These are phyloP conservation scores for Entelurus aequoreus DNA, from an alignment of 2,113 vertebrate genomes.

Conservation along the genomic window DNA sequence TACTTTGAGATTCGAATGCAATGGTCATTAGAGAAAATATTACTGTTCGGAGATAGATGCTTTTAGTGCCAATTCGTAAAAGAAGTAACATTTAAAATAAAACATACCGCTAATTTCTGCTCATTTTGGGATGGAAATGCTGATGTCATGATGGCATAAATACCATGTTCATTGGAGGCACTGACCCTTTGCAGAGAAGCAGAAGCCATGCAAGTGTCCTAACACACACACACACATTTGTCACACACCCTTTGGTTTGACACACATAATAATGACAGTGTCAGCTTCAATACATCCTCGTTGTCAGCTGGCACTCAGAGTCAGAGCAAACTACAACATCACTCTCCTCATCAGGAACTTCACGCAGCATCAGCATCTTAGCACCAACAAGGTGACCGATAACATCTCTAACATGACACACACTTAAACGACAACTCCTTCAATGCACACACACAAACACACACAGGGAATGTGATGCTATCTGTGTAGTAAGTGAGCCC, in stretches of 20 bases:
- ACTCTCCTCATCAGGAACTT: slow-evolving; percentile 11
- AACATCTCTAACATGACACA: slow-evolving; percentile 17
- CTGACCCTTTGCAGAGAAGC: slow-evolving; percentile 27
- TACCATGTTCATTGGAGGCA: slow-evolving; percentile 34
- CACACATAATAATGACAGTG: slow-evolving; percentile 46
- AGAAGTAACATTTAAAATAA: no score
- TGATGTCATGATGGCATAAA: background rate
- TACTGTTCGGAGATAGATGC: no score
- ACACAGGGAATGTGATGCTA: slow-evolving; percentile 2
- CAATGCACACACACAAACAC: slow-evolving; percentile 10
- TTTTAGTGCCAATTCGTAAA: no score
- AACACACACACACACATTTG: slow-evolving; percentile 12
- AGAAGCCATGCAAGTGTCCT: slow-evolving; percentile 30
- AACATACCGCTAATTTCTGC: no score
- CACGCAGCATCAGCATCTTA: slow-evolving; percentile 14
- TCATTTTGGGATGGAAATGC: background rate
- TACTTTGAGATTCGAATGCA: no score
- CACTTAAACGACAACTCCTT: background rate
- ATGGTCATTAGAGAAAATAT: no score
- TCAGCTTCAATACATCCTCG: slow-evolving; percentile 15
- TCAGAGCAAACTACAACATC: slow-evolving; percentile 23
- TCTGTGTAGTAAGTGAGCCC: slow-evolving; percentile 50
- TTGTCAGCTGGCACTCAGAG: slow-evolving; percentile 11
- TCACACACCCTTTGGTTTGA: background rate
- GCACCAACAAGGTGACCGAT: slow-evolving; percentile 35